Evolutionary conservation across 1,140 invertebrate species (phyloP), one percentile per base, ranked within the genome.

Genomic region (Geopemphigus sp.): DNA sequence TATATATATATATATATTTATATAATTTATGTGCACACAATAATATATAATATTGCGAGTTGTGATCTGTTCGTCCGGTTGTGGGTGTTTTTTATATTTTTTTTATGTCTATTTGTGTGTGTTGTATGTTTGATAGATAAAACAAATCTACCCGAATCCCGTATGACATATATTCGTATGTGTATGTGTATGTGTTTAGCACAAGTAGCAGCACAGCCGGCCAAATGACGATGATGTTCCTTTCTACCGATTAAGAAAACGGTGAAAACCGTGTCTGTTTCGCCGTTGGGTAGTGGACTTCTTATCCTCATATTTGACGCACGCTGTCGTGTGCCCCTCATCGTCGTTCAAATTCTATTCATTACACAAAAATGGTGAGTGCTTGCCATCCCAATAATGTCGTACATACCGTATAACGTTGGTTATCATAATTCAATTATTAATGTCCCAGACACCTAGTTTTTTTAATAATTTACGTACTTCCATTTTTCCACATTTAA

Each of bases 51-150:
- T 68, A 68, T 0, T 45, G 63, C 19, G 32, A 39, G n/a, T 66
- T 66, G 66, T 70, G 66, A 68, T 22, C 24, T 24, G 64, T 47
- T 59, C 73, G 56, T 26, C n/a, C 1, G 14, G 2, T 59, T 61
- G 73, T 76, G 73, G 73, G 73, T 76, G 73, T 76, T 76, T 76
- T 59, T 76, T 59, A 61, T 6, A 17, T 59, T 22, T 45, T 68
- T n/a, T 29, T n/a, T 12, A 54, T 47, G 47, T 22, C 19, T 45
- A 10, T 12, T 12, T 14, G 11, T 61, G 57, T n/a, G 63, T 15
- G 63, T 19, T 1, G 24, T 54, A 22, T 19, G 47, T 29, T 6
- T 5, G 24, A 53, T 72, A 54, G 39, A 66, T 14, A 39, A 24
- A 45, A 24, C 22, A 50, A 45, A 45, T 22, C 15, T 47, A 24